Conservation (phyloP, 2,113 vertebrate species). For the Ptilonorhynchus violaceus region DNA sequence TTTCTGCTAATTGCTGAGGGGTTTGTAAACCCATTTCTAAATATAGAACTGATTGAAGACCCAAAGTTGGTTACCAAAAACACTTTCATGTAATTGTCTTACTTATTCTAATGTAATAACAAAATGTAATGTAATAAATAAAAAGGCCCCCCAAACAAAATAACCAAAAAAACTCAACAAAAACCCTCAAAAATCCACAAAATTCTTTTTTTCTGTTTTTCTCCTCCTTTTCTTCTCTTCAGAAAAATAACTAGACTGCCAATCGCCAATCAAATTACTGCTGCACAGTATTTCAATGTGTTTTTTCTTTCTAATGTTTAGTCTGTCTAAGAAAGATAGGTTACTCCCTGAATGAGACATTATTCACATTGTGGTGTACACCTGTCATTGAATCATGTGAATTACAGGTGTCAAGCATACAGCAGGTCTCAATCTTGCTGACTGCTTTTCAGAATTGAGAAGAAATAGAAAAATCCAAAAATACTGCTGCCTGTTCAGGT, state of each 20-base stretch:
- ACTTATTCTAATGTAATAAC: neutral
- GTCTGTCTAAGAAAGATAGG: neutral
- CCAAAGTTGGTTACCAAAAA: neutral
- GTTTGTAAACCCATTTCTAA: neutral
- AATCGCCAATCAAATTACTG: neutral
- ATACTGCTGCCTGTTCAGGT: neutral
- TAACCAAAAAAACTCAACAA: neutral
- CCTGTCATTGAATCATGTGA: neutral
- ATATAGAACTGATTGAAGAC: neutral
- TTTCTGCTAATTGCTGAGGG: neutral
- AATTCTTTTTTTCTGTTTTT: neutral
- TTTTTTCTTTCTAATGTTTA: neutral
- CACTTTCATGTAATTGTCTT: neutral
- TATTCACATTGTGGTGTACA: neutral
- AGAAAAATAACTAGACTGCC: neutral
- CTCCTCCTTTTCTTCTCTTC: neutral
- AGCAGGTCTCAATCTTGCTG: neutral
- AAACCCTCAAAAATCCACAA: neutral
- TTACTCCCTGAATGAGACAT: neutral
- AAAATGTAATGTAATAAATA: neutral
- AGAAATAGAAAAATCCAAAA: neutral
- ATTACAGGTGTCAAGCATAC: neutral
- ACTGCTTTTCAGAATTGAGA: neutral
- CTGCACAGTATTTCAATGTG: neutral
- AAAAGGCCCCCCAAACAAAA: neutral